phyloP scores from a whole-genome alignment of 2,888 invertebrate species.

The Vandiemenella viatica region DNA sequence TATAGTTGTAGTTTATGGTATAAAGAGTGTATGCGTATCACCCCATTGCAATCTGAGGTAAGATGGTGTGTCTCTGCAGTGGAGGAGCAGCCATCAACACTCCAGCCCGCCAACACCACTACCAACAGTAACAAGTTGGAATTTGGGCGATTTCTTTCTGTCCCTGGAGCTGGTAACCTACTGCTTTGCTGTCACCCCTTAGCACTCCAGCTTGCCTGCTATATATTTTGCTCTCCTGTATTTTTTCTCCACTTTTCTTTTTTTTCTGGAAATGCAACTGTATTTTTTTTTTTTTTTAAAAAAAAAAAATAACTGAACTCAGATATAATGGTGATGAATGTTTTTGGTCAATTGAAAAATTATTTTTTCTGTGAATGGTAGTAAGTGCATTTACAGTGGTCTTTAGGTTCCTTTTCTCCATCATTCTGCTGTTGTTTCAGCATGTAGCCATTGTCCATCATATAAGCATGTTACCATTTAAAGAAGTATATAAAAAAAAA shows the following conservation, averaged over 20 bases:
- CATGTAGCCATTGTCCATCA: no score
- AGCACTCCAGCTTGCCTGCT: constrained; percentile 4
- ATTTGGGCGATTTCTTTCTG: constrained; percentile 49
- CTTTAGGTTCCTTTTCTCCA: no score
- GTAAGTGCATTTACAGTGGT: no score
- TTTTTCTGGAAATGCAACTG: neutral
- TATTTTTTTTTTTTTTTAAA: neutral
- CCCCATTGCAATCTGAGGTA: no score
- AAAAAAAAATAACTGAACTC: neutral
- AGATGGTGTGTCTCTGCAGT: constrained; percentile 31
- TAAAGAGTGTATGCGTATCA: no score
- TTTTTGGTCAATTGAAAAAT: no score
- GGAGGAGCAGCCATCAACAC: constrained; percentile 33
- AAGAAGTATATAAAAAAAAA: no score
- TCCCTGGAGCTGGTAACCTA: constrained; percentile 38
- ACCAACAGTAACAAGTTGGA: constrained; percentile 23
- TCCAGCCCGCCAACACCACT: constrained; percentile 28
- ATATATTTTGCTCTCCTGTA: no score
- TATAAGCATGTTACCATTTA: no score
- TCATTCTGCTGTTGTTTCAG: no score
- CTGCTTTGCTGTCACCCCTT: constrained; percentile 10
- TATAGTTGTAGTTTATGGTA: no score
- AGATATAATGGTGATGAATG: neutral
- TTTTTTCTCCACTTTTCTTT: neutral
- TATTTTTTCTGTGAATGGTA: no score